These are phyloP conservation scores for Ptychoptera albimana DNA, from an alignment of 2,888 invertebrate species.

Conservation along the genomic window DNA sequence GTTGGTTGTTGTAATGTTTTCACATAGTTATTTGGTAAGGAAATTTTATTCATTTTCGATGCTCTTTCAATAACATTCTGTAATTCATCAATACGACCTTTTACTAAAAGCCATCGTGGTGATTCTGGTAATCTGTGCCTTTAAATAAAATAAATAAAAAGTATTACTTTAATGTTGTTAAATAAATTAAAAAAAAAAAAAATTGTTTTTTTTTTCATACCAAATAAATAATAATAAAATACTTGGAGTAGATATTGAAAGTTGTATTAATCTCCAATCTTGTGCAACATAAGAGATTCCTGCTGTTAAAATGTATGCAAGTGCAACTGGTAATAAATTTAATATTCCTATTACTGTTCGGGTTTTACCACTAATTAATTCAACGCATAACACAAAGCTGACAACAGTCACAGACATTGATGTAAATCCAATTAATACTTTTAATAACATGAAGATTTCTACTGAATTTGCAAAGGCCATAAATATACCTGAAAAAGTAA, in stretches of 20 bases:
- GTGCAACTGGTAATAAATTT: slow-evolving; percentile 43
- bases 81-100: slow-evolving; percentile 51
- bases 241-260: slow-evolving; percentile 42
- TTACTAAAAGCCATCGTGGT: slow-evolving; percentile 58
- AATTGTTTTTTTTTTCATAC: slow-evolving; percentile 23
- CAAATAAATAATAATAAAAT: slow-evolving; percentile 35
- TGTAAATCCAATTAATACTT: slow-evolving; percentile 43
- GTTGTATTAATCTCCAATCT: slow-evolving; percentile 37
- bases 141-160: slow-evolving; percentile 15
- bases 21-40: slow-evolving; percentile 48
- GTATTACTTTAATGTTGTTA: not conserved
- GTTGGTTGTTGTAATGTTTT: slow-evolving; percentile 39
- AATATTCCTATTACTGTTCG: slow-evolving; percentile 45
- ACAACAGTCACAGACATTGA: slow-evolving; percentile 48
- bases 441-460: slow-evolving; percentile 36
- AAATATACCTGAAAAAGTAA: slow-evolving; percentile 23
- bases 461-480: slow-evolving; percentile 43
- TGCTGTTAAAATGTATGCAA: slow-evolving; percentile 40
- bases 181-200: too few relatives aligned
- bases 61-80: slow-evolving; percentile 45
- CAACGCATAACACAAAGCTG: slow-evolving; percentile 48
- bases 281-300: slow-evolving; percentile 41
- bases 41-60: slow-evolving; percentile 44
- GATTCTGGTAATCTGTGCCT: slow-evolving; percentile 65
- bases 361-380: slow-evolving; percentile 47